phyloP scores from a whole-genome alignment of 2,888 invertebrate species.

The Andrena hattorfiana region DNA sequence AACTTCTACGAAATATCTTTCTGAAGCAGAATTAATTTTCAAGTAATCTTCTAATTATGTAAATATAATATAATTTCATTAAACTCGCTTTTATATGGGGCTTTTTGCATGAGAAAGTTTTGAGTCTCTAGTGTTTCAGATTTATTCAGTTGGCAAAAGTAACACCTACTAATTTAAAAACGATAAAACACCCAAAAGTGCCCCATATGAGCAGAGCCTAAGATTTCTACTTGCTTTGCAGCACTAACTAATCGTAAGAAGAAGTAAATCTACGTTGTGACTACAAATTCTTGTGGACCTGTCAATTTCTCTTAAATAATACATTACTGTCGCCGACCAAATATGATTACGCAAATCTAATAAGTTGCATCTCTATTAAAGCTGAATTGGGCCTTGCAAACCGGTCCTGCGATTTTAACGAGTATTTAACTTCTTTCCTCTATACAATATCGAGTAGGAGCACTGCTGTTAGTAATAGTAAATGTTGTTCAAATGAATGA shows the following conservation, averaged over 20 bases:
- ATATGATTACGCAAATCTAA: not conserved
- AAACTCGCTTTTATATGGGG: too few species aligned
- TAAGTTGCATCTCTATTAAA: not conserved
- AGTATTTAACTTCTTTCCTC: not conserved
- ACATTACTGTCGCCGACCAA: not conserved
- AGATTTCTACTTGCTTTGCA: too few species aligned
- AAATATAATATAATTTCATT: too few species aligned
- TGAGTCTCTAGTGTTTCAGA: too few species aligned
- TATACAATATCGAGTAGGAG: not conserved
- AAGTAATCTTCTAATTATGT: not conserved
- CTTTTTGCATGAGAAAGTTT: too few species aligned
- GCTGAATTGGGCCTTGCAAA: slow-evolving; percentile 21
- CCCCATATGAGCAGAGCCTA: too few species aligned
- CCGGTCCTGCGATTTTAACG: slow-evolving; percentile 18
- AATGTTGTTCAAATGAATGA: not conserved
- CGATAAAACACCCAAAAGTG: too few species aligned
- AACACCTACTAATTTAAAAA: too few species aligned
- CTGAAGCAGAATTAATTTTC: not conserved
- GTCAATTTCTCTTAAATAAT: not conserved
- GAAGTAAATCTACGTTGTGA: not conserved
- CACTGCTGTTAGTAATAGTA: not conserved
- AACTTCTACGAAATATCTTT: not conserved
- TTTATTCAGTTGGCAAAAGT: too few species aligned
- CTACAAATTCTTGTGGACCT: not conserved
- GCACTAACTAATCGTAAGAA: not conserved